These are phyloP conservation scores for Plecotus auritus DNA, from an alignment of 2,113 vertebrate species.

Conservation along the genomic window DNA sequence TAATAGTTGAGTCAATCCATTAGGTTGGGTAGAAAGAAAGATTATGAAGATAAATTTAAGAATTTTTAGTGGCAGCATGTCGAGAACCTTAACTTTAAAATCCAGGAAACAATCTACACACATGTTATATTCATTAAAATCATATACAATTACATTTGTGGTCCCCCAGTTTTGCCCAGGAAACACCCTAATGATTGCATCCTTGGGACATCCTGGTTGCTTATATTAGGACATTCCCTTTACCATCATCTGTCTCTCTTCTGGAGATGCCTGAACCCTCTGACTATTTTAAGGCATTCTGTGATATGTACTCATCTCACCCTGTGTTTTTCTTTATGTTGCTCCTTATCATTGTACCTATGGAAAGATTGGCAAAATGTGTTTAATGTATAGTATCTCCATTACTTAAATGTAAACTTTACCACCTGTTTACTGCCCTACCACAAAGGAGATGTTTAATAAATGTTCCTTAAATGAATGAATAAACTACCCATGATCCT, in stretches of 20 bases:
- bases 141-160: not conserved
- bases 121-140: not conserved
- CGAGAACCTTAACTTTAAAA: not conserved
- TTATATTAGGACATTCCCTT: not conserved
- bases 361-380: not conserved
- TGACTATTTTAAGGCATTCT: not conserved
- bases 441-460: not conserved
- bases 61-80: not conserved
- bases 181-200: not conserved
- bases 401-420: not conserved
- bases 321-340: not conserved
- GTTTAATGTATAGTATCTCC: not conserved
- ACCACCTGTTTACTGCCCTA: not conserved
- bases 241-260: not conserved
- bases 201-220: not conserved
- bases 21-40: not conserved
- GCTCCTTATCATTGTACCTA: not conserved
- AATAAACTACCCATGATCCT: not conserved
- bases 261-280: not conserved
- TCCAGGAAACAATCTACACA: not conserved
- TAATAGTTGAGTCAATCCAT: not conserved
- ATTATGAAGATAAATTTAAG: not conserved
- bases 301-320: not conserved
- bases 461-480: not conserved
- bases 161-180: not conserved